These are phyloP conservation scores for Synanthedon myopaeformis DNA, from an alignment of 2,888 invertebrate genomes.

Conservation along the genomic window DNA sequence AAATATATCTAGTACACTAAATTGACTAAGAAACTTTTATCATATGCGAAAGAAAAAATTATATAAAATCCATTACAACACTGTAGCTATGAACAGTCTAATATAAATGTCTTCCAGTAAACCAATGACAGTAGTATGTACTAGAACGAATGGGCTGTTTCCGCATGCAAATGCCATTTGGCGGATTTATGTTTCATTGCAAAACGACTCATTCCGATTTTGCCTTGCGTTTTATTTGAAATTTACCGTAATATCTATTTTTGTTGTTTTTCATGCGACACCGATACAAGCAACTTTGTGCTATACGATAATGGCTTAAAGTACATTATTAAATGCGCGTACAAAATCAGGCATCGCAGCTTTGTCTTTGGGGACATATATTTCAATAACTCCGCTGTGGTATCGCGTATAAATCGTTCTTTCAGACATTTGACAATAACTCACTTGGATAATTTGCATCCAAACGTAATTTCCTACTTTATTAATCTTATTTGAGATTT, in stretches of 20 bases:
- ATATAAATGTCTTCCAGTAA: slow-evolving; percentile 18
- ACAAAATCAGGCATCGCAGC: slow-evolving; percentile 23
- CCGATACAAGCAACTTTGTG: slow-evolving; percentile 18
- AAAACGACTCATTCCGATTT: slow-evolving; percentile 53
- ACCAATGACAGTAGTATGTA: slow-evolving; percentile 11
- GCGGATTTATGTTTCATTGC: slow-evolving; percentile 51
- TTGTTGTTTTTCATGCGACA: slow-evolving; percentile 34
- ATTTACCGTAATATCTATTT: slow-evolving; percentile 46
- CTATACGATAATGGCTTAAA: slow-evolving; percentile 26
- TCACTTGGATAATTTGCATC: slow-evolving; percentile 49
- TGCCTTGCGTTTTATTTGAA: slow-evolving; percentile 49
- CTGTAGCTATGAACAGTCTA: slow-evolving; percentile 1
- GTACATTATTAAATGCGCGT: slow-evolving; percentile 14
- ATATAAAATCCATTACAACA: no score
- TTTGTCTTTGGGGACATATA: slow-evolving; percentile 61
- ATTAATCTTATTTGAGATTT: slow-evolving; percentile 20
- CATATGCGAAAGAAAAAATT: no score
- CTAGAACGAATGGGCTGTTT: slow-evolving; percentile 13
- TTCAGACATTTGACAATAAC: slow-evolving; percentile 57
- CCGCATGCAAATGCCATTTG: slow-evolving; percentile 48
- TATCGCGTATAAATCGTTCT: slow-evolving; percentile 58
- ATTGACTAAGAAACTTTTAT: no score
- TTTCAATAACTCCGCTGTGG: slow-evolving; percentile 58
- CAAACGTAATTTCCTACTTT: slow-evolving; percentile 29
- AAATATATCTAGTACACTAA: no score